These are phyloP conservation scores for Plotosus lineatus DNA, from an alignment of 2,113 vertebrate genomes.

Conservation along the genomic window DNA sequence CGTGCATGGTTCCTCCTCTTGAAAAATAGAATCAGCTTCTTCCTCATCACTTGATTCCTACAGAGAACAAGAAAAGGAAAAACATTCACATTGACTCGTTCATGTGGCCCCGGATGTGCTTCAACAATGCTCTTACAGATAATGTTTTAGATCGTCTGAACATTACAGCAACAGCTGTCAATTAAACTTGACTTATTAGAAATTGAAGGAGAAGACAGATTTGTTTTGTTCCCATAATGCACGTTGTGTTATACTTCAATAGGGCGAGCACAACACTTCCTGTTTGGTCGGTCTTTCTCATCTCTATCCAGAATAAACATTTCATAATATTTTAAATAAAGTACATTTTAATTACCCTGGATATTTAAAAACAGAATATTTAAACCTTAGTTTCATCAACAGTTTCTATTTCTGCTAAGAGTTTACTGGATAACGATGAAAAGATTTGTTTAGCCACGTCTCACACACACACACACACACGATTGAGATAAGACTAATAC, in stretches of 20 bases:
- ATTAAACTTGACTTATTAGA: no score
- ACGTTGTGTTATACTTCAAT: background rate
- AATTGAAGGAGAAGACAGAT: no score
- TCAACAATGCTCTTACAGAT: background rate
- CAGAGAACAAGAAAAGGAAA: slow-evolving; percentile 19
- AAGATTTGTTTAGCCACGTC: background rate
- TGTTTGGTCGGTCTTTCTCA: background rate
- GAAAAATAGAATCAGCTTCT: slow-evolving; percentile 98
- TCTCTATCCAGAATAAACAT: no score
- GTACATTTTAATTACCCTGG: no score
- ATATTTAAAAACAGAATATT: no score
- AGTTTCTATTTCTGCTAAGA: background rate
- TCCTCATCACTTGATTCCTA: slow-evolving; percentile 99
- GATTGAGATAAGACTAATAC: background rate
- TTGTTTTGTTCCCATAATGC: no score
- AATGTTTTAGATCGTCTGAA: no score
- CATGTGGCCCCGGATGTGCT: background rate
- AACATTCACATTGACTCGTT: slow-evolving; percentile 73
- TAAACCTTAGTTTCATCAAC: background rate
- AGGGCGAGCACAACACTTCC: background rate
- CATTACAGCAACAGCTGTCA: no score
- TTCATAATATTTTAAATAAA: no score
- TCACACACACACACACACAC: slow-evolving; percentile 1
- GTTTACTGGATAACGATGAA: background rate
- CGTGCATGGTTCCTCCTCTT: slow-evolving; percentile 99